These are phyloP conservation scores for Triplophysa tibetana DNA, from an alignment of 2,113 vertebrate species.

Conservation along the genomic window DNA sequence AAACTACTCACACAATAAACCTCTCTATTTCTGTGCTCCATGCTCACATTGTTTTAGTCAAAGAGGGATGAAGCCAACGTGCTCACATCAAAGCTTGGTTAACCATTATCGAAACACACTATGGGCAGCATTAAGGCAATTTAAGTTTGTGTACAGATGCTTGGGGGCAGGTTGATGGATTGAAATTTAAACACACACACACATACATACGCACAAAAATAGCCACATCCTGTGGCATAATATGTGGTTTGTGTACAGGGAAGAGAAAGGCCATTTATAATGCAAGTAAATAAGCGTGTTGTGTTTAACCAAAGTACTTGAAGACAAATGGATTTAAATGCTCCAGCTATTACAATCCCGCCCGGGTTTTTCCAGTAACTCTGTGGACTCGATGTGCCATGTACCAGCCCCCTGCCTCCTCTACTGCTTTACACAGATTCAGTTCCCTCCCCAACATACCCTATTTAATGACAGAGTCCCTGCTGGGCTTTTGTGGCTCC, in stretches of 20 bases:
- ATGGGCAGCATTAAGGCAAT: slow-evolving; percentile 78
- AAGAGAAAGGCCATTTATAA: slow-evolving; percentile 16
- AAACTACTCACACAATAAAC: slow-evolving; percentile 18
- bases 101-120: slow-evolving; percentile 71
- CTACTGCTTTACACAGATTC: slow-evolving; percentile 28
- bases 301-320: background rate
- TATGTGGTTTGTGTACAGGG: background rate
- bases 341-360: slow-evolving; percentile 12
- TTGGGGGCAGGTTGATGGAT: slow-evolving; percentile 73
- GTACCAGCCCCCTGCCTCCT: slow-evolving; percentile 13
- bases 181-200: slow-evolving; percentile 48
- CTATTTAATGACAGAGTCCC: slow-evolving; percentile 60
- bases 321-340: background rate
- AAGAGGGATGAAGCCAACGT: background rate
- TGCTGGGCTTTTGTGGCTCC: slow-evolving; percentile 58
- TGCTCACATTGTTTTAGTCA: background rate
- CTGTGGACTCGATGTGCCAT: slow-evolving; percentile 16
- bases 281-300: slow-evolving; percentile 5
- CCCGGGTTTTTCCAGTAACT: slow-evolving; percentile 41
- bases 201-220: slow-evolving; percentile 16
- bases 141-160: slow-evolving; percentile 78
- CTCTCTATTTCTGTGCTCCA: background rate
- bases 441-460: slow-evolving; percentile 47
- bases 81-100: slow-evolving; percentile 74
- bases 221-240: background rate